These are phyloP conservation scores for Sebastes itinus DNA, from an alignment of 2,797 vertebrate genomes.

Conservation along the genomic window DNA sequence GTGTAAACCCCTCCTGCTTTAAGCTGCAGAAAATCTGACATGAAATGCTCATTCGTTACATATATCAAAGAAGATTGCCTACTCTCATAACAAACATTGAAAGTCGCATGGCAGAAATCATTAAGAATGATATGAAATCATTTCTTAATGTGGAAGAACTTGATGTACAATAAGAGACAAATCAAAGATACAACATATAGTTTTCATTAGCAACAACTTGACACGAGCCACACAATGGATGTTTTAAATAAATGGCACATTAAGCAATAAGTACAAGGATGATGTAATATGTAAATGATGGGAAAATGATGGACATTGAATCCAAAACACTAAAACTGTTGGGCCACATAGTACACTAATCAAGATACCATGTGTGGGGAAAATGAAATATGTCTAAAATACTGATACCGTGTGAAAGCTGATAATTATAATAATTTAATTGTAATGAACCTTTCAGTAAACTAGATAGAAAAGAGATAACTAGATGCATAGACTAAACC, in stretches of 20 bases:
- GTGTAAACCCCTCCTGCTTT: background rate
- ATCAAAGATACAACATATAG: background rate
- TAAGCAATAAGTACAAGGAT: background rate
- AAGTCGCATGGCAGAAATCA: background rate
- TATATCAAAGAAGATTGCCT: background rate
- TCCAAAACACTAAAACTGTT: background rate
- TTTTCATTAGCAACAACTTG: background rate
- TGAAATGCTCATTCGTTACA: constrained; percentile 21
- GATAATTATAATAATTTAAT: background rate
- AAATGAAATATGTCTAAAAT: background rate
- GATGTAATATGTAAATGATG: background rate
- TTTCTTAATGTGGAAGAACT: background rate
- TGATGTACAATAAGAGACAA: background rate
- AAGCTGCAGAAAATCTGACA: background rate
- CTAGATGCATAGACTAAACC: background rate
- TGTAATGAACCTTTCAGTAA: background rate
- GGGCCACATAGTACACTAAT: background rate
- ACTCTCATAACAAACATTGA: background rate
- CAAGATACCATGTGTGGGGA: background rate
- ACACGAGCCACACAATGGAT: background rate
- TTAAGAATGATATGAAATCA: background rate
- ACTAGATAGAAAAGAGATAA: background rate
- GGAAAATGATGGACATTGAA: background rate
- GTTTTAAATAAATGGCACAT: background rate
- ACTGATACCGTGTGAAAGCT: background rate